Base-by-base conservation (phyloP, 2,113 vertebrate genomes). In the Sminthopsis crassicaudata region DNA sequence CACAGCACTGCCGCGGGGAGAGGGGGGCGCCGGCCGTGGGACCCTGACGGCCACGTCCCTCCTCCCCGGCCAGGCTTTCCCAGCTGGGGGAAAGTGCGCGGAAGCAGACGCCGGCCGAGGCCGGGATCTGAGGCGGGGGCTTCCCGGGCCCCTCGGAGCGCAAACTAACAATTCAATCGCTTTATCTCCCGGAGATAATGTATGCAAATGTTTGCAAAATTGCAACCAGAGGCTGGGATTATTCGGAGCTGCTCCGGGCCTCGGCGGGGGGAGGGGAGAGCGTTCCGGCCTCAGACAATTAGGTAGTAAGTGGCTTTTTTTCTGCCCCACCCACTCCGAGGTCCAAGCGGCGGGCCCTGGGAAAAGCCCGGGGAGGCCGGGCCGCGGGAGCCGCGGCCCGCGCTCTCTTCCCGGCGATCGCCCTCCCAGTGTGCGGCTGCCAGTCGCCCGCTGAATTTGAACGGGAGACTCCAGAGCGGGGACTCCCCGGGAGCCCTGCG, bases 401-500 rank as follows among this genome's bases (percentile, higher is more conserved):
- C 36, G n/a, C 5, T 19, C 2, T 76, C 11, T 76, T 76, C 14
- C 30, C 5, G 1, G 36, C 19, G 14, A 0, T 23, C 3, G 60
- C 16, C 14, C 22, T 67, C 57, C 30, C 36, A 11, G 36, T 12
- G 30, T 36, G 30, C 1, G 60, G 60, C 60, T 36, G 12, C 14
- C 12, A 12, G 5, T 84, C 67, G 19, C 4, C 67, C 0, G 1
- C n/a, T 23, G n/a, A 2, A 84, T 42, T 42, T 22, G 67, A 23
- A 84, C 36, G 30, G 22, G 16, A 84, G 67, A 23, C n/a, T 23
- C 67, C 19, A 16, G 60, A 36, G 5, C 60, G 9, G 50, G 50
- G 50, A 6, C 0, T 27, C 9, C 12, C 11, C 0, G 0, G 9
- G 10, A 27, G 3, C 27, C 11, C 10, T 11, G 3, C 57, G 3